A percentile compares a stretch with the other conserved stretches of the same genome.
These are phyloP conservation scores for Cheumatopsyche charites DNA, from an alignment of 1,140 invertebrate genomes.

Conservation along the genomic window DNA sequence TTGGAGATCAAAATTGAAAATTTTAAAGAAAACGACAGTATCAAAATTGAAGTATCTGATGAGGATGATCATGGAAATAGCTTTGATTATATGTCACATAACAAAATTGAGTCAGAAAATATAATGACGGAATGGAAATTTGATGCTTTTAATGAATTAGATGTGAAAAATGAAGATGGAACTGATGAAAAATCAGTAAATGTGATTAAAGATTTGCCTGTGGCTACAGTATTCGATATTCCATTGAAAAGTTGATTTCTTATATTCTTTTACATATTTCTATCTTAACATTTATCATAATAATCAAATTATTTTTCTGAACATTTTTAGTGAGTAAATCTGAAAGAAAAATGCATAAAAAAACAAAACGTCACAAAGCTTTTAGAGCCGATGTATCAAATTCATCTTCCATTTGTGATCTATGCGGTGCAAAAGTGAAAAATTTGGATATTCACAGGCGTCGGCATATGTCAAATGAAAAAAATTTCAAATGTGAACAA, in stretches of 20 bases:
- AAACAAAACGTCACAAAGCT: not conserved
- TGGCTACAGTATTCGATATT: too few relatives aligned
- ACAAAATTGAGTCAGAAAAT: not conserved
- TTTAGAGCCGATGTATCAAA: not conserved
- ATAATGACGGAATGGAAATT: not conserved
- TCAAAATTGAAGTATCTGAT: not conserved
- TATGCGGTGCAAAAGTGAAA: conserved; percentile 38
- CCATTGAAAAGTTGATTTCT: not conserved
- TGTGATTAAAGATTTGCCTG: not conserved
- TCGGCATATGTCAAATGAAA: conserved; percentile 13
- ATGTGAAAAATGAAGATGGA: too few relatives aligned
- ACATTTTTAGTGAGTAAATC: not conserved
- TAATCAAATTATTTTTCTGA: not conserved
- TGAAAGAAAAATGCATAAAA: not conserved
- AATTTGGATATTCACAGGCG: conserved; percentile 28
- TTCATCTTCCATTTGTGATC: conserved; percentile 30
- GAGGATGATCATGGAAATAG: not conserved
- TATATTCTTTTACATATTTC: not conserved
- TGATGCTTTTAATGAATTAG: not conserved
- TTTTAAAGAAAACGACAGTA: not conserved
- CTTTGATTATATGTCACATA: not conserved
- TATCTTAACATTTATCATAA: not conserved
- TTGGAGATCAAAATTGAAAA: not conserved
- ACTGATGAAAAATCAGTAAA: too few relatives aligned
- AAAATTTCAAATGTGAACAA: conserved; percentile 25